These are phyloP conservation scores for Champsocephalus esox DNA, from an alignment of 2,797 vertebrate species.

Conservation along the genomic window DNA sequence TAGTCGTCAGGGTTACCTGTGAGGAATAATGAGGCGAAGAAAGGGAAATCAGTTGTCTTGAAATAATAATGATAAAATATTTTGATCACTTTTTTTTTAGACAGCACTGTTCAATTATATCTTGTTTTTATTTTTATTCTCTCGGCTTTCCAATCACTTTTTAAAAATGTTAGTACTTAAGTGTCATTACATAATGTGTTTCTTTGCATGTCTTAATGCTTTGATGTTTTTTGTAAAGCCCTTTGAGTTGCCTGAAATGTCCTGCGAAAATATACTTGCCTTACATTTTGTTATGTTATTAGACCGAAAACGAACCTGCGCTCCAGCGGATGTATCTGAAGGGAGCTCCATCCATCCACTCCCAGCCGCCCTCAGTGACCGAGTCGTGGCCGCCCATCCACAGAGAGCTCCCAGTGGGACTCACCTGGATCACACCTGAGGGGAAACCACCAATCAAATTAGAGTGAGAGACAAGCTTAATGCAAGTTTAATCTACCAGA, in stretches of 20 bases:
- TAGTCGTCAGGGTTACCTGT: constrained; percentile 85
- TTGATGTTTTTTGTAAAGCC: no score
- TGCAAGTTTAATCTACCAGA: not conserved
- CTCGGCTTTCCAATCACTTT: no score
- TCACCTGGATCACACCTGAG: constrained; percentile 76
- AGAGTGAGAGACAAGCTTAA: not conserved
- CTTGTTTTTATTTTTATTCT: no score
- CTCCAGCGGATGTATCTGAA: constrained; percentile 85
- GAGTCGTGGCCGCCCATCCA: constrained; percentile 88
- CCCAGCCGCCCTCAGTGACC: constrained; percentile 84
- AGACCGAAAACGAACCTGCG: constrained; percentile 66
- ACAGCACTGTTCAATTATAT: no score
- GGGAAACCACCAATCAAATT: constrained; percentile 5
- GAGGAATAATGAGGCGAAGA: not conserved
- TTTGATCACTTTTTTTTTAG: no score
- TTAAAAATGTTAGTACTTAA: no score
- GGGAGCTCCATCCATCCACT: constrained; percentile 82
- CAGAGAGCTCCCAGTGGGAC: constrained; percentile 81
- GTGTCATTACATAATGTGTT: no score
- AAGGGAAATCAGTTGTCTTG: not conserved
- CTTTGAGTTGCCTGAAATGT: no score
- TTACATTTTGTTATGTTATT: not conserved
- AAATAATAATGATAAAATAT: no score
- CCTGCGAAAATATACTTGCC: no score
- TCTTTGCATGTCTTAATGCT: no score